Percentiles rank a stretch among this genome's conserved stretches.
Conservation (phyloP, 2,888 invertebrate genomes). For the Machimus atricapillus region DNA sequence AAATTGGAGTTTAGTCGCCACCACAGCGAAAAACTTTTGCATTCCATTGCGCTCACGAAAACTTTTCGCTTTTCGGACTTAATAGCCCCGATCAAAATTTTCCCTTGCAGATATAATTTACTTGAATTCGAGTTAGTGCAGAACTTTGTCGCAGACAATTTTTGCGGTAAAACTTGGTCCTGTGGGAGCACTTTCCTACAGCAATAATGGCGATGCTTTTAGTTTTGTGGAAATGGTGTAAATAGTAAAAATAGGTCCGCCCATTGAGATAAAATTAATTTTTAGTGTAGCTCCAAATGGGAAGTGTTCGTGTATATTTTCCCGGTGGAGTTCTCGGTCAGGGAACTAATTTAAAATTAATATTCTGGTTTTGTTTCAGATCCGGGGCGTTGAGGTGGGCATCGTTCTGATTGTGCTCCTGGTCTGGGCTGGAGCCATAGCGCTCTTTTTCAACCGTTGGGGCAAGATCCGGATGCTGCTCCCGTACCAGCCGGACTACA, state of each 20-base stretch:
- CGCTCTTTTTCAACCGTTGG: constrained; percentile 87
- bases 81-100: not conserved
- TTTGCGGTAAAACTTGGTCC: not conserved
- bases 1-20: not conserved
- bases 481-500: constrained; percentile 91
- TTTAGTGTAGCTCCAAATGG: not conserved
- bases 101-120: not conserved
- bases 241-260: not conserved
- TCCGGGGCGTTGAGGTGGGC: constrained; percentile 89
- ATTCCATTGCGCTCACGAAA: not conserved
- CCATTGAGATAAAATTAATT: not conserved
- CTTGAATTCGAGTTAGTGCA: not conserved
- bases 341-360: not conserved
- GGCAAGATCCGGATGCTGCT: constrained; percentile 89
- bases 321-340: not conserved
- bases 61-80: not conserved
- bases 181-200: not conserved
- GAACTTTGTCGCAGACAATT: not conserved
- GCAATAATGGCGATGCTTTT: not conserved
- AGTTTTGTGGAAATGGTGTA: not conserved
- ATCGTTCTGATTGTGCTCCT: constrained; percentile 83
- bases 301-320: not conserved
- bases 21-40: not conserved
- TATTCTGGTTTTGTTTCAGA: constrained; percentile 64
- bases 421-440: constrained; percentile 87